These are phyloP conservation scores for Jordanella pulchra DNA, from an alignment of 2,797 vertebrate genomes.

Conservation along the genomic window DNA sequence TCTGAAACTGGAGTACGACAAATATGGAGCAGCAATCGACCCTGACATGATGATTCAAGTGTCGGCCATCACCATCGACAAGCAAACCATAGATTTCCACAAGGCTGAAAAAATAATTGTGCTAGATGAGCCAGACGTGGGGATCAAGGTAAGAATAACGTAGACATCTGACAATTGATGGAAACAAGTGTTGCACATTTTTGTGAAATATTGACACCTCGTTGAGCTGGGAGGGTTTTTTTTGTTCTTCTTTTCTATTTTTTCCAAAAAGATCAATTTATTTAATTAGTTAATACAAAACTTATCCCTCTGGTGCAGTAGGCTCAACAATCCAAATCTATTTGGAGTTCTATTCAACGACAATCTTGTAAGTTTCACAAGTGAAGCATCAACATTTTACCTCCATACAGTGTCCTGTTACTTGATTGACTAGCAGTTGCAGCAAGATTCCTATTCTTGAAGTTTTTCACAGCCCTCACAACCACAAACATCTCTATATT, in stretches of 20 bases:
- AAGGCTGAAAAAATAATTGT: conserved; percentile 82
- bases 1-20: conserved; percentile 79
- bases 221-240: no score
- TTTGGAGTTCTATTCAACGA: no score
- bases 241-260: background rate
- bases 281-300: background rate
- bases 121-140: conserved; percentile 84
- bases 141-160: conserved; percentile 78
- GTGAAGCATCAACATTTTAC: no score
- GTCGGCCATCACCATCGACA: conserved; percentile 78
- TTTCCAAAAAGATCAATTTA: background rate
- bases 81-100: conserved; percentile 52
- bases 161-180: background rate
- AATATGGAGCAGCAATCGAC: conserved; percentile 78
- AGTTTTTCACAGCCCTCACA: background rate
- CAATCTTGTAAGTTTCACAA: no score
- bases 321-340: background rate
- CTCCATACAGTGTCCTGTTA: background rate
- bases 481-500: background rate
- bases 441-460: background rate
- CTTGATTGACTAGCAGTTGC: background rate
- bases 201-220: no score
- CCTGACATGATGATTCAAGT: conserved; percentile 87
- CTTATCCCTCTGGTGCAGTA: background rate
- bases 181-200: background rate